phyloP scores from a whole-genome alignment of 2,888 invertebrate species.

The Hetaerina titia region DNA sequence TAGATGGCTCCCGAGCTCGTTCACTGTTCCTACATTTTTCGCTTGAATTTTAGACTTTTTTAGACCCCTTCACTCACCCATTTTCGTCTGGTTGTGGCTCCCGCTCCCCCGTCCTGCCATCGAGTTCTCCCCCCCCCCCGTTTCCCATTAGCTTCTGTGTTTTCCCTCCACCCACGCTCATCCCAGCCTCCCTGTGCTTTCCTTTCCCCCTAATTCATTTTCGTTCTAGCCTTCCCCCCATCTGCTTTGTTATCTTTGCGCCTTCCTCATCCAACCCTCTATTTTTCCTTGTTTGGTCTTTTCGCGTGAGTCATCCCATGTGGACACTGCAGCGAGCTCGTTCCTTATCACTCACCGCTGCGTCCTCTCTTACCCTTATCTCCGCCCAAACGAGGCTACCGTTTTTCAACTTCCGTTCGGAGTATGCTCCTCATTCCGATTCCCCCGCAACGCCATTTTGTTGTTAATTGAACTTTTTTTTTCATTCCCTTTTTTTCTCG shows the following conservation, averaged over 20 bases:
- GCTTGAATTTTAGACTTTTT: neutral
- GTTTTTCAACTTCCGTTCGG: slow-evolving; percentile 15
- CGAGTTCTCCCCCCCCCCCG: neutral
- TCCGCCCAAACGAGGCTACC: neutral
- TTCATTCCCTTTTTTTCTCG: neutral
- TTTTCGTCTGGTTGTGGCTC: neutral
- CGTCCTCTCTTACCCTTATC: neutral
- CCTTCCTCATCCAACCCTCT: neutral
- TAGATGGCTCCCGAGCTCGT: neutral
- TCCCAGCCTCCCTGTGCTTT: neutral
- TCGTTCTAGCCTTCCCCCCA: neutral
- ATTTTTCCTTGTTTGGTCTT: neutral
- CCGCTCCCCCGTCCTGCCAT: neutral
- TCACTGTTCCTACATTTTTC: neutral
- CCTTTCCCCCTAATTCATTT: neutral
- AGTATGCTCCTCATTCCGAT: neutral
- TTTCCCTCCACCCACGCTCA: neutral
- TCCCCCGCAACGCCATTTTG: neutral
- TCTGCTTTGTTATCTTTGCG: slow-evolving; percentile 11
- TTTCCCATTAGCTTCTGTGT: neutral
- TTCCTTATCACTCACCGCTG: slow-evolving; percentile 4
- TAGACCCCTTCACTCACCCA: neutral
- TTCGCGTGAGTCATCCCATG: slow-evolving; percentile 20
- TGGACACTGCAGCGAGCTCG: neutral
- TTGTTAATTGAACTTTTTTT: neutral